phyloP scores from a whole-genome alignment of 2,113 vertebrate genomes.

The Casuarius casuarius region DNA sequence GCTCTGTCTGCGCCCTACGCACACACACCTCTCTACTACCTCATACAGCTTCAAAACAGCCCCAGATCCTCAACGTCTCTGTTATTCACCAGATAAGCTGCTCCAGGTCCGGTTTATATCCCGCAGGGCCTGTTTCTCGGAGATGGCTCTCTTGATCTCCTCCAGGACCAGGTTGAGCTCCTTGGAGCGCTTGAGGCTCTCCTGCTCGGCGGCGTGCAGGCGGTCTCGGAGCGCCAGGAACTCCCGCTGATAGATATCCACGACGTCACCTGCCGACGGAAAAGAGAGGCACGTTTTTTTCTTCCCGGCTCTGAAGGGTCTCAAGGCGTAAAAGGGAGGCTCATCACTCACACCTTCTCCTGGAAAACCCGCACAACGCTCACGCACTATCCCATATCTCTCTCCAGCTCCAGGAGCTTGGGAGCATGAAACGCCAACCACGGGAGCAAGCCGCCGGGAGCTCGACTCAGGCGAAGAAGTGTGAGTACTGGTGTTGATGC shows the following conservation, averaged over 20 bases:
- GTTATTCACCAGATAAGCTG: conserved; percentile 84
- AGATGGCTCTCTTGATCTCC: conserved; percentile 94
- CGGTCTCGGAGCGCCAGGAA: conserved; percentile 93
- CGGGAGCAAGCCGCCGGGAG: accelerated
- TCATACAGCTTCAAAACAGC: neutral
- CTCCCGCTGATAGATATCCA: conserved; percentile 95
- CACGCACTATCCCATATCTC: too few species aligned
- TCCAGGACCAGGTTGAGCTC: conserved; percentile 97
- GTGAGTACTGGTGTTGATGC: neutral
- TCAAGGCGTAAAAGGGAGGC: neutral
- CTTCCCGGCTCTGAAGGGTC: neutral
- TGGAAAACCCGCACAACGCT: neutral
- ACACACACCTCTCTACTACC: conserved; percentile 24
- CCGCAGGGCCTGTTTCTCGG: conserved; percentile 87
- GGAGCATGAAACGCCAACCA: accelerated
- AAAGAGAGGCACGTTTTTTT: neutral
- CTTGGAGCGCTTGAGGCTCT: conserved; percentile 96
- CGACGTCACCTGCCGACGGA: conserved; percentile 84
- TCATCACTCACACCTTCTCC: neutral
- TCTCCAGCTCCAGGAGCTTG: neutral
- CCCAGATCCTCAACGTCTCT: neutral
- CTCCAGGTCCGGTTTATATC: conserved; percentile 89
- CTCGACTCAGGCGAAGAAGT: neutral
- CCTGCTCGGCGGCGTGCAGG: conserved; percentile 91
- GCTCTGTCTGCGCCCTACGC: neutral